Base-by-base conservation (phyloP, 2,113 vertebrate species). In the Atractosteus spatula region DNA sequence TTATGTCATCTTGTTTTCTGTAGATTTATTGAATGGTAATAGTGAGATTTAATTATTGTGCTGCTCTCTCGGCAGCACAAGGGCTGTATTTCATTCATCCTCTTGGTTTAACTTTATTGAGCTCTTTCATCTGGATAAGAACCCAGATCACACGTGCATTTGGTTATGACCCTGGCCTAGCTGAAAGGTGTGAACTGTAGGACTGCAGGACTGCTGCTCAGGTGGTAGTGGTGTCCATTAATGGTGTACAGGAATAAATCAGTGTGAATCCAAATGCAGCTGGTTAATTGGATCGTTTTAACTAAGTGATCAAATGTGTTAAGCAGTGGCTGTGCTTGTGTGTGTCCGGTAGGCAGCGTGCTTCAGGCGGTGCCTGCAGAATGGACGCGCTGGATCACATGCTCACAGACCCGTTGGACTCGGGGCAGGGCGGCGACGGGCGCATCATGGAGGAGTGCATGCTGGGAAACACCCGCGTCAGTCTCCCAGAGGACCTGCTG, bases 391-490 rank as follows among this genome's bases (percentile, higher is more conserved):
- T 98, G 74, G 91, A 95, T 65, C 94, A 96, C 16, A 97, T 99
- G 93, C 89, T 99, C 2, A 94, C 93, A 0, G 94, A 97, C 65
- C 94, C 94, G 2, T 81, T 99, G 79, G 96, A 95, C 47, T 86
- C 95, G 71, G 95, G 94, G 54, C 91, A 94, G 0, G 92, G 92
- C 47, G 85, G 86, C 42, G 88, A 90, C 16, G 79, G 90, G 0
- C 83, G 92, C 8, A 95, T 98, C 71, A 98, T 97, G 91, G 97
- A 99, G 79, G 96, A 98, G 55, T 99, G 97, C 74, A 90, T 98
- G 86, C 77, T 99, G 80, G 95, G 96, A 3, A 87, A 88, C 78
- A 94, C 92, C 45, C 90, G 92, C 43, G 94, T 99, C 12, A 95
- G 90, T 13, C 90, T 99, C 45, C 97, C 97, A 0, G 97, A 99